Conservation (phyloP, 2,113 vertebrate genomes). For the Nipponia nippon region DNA sequence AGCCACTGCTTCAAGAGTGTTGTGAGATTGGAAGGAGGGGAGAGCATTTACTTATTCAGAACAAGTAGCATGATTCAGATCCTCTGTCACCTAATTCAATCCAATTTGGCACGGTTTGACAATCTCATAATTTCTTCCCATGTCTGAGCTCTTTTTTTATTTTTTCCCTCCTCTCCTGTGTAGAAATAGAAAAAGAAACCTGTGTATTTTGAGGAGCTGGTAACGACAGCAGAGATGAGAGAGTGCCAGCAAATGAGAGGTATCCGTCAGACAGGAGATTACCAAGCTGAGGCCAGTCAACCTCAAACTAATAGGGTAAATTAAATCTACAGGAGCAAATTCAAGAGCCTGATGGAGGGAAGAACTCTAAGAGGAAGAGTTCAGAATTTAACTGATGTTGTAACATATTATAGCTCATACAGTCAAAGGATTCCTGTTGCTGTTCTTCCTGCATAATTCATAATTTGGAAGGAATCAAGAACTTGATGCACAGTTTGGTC, state of each 20-base stretch:
- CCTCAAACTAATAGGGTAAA: not conserved
- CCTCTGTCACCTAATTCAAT: constrained; percentile 56
- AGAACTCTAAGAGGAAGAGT: not conserved
- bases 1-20: not conserved
- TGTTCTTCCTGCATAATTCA: not conserved
- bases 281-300: not conserved
- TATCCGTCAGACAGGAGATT: not conserved
- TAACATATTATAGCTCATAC: not conserved
- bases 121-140: constrained; percentile 42
- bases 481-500: not conserved
- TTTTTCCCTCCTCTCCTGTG: not conserved
- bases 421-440: not conserved
- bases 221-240: not conserved
- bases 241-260: not conserved
- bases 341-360: not conserved
- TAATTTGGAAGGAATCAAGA: not conserved
- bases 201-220: not conserved
- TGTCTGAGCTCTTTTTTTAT: not conserved
- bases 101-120: constrained; percentile 38
- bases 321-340: not conserved
- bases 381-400: not conserved
- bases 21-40: not conserved
- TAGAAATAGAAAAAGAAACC: not conserved
- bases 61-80: constrained; percentile 42
- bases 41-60: constrained; percentile 46